Base-by-base conservation (phyloP, 2,797 vertebrate genomes). In the Allobates femoralis region DNA sequence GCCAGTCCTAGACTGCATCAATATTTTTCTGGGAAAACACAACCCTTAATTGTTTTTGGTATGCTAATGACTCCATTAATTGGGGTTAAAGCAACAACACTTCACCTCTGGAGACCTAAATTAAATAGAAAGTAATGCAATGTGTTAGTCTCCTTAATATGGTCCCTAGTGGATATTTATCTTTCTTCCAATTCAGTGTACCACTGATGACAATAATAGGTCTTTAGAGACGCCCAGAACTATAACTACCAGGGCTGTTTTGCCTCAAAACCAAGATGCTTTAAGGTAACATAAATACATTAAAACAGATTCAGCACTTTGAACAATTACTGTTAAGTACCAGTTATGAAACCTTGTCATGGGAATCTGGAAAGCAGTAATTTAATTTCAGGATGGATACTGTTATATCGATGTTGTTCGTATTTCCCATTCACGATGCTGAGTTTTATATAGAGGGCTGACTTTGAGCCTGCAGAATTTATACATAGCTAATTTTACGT, bases 51-150 rank as follows among this genome's bases (percentile, higher is more conserved):
- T 76, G 74, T n/a, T 86, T 66, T 76, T 71, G 80, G 74, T 71
- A 83, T 83, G 74, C 74, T 83, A 87, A 77, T 86, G 85, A 83
- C 64, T 73, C 41, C 67, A 80, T 87, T 84, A 87, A 79, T 87
- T 60, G 76, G 81, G 86, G 81, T 79, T 87, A 87, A 87, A 87
- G 55, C 66, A 79, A 87, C 86, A 87, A 58, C 66, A 56, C 67
- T 82, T 82, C 71, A 58, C 79, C 75, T 75, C 81, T 66, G 30
- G 86, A 79, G 76, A 84, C 66, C 76, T 55, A 51, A 46, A 73
- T 62, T 79, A 74, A 84, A 87, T 55, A 56, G 76, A 79, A 74
- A 79, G 66, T 53, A 75, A 80, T 53, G 66, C 58, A 83, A 83
- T 41, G 86, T 30, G 73, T 67, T 30, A 67, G 67, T 71, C 46